Evolutionary conservation across 2,888 invertebrate species (phyloP).

Genomic region (Smittia sp.): DNA sequence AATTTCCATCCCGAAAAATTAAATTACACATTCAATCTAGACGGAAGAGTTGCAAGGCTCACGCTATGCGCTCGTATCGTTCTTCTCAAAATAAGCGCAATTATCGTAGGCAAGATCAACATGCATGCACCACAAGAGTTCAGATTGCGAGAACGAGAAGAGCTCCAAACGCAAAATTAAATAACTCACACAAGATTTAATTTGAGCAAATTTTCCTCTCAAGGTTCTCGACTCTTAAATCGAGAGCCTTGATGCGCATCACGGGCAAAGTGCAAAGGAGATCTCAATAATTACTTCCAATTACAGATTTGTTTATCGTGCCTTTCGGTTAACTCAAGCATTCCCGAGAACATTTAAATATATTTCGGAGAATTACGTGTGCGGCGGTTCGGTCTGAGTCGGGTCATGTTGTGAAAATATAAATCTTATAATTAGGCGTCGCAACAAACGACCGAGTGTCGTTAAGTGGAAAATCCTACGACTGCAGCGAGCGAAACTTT

Average conservation of each 20-base stretch:
- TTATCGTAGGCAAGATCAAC: conserved; percentile 3
- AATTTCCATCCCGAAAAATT: conserved; percentile 6
- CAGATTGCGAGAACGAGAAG: not conserved
- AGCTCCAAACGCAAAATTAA: conserved; percentile 6
- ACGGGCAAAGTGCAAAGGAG: not conserved
- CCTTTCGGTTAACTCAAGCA: not conserved
- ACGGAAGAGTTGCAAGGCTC: not conserved
- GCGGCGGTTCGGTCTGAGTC: not conserved
- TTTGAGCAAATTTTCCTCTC: conserved; percentile 13
- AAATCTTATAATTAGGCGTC: not conserved
- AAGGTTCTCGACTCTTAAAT: conserved; percentile 7
- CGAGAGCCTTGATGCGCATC: no score
- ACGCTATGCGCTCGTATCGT: not conserved
- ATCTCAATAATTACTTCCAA: conserved; percentile 7
- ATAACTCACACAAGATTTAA: conserved; percentile 2
- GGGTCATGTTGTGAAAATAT: conserved; percentile 11
- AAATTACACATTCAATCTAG: not conserved
- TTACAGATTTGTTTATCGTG: conserved; percentile 36
- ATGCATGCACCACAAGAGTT: conserved; percentile 1
- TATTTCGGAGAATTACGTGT: conserved; percentile 2
- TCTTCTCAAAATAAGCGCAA: not conserved
- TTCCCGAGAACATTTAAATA: conserved; percentile 3
- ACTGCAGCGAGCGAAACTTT: not conserved
- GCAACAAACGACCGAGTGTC: conserved; percentile 15
- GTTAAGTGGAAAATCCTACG: conserved; percentile 3